A percentile compares a stretch with the other conserved stretches of the same genome.
Conservation (phyloP, 1,140 invertebrate species). For the Teleogryllus occipitalis region DNA sequence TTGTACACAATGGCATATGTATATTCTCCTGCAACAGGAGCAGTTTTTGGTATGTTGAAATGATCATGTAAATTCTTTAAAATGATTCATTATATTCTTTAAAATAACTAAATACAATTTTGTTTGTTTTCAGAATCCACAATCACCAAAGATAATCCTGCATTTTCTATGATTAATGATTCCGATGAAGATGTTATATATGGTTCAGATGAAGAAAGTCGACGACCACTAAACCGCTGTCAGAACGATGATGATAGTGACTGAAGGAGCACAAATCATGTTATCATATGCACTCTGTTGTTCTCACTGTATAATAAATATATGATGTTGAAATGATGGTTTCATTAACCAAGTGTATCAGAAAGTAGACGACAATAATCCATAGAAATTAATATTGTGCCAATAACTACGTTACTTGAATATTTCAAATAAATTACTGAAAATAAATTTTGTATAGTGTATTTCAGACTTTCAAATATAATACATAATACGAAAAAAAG, state of each 20-base stretch:
- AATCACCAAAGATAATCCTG: constrained; percentile 93
- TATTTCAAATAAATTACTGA: too few relatives aligned
- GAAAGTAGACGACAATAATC: neutral
- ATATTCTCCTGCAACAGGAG: constrained; percentile 76
- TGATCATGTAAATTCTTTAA: neutral
- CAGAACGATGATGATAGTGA: constrained; percentile 59
- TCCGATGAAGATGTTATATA: constrained; percentile 96
- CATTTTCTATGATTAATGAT: constrained; percentile 97
- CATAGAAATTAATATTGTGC: neutral
- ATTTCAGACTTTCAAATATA: too few relatives aligned
- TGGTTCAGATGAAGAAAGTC: constrained; percentile 81
- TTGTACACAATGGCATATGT: constrained; percentile 90
- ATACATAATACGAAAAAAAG: too few relatives aligned
- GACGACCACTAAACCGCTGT: constrained; percentile 60
- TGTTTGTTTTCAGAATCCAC: constrained; percentile 37
- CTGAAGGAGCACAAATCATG: constrained; percentile 32
- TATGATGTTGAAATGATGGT: neutral
- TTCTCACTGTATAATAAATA: neutral
- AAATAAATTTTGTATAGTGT: too few relatives aligned
- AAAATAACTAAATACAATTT: neutral
- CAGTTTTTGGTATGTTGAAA: constrained; percentile 64
- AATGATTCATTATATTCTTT: neutral
- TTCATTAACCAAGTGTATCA: neutral
- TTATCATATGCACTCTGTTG: neutral
- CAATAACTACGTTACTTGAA: neutral